Base-by-base conservation (phyloP, 2,113 vertebrate genomes). In the Seriola dumerili region DNA sequence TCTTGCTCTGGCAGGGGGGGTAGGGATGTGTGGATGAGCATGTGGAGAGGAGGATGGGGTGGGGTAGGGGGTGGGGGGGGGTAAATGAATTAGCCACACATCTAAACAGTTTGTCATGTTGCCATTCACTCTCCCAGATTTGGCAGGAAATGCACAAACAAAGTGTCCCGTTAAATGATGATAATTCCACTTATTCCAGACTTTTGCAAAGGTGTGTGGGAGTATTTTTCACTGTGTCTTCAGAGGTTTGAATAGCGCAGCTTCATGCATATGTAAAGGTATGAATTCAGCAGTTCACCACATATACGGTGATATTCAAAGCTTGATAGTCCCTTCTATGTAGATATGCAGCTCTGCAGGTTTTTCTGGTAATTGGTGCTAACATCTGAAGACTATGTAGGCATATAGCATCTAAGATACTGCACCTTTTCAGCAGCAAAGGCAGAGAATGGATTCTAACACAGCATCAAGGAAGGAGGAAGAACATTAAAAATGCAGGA, bases 341-440 rank as follows among this genome's bases (percentile, higher is more conserved):
- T 32, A 77, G 61, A 80, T 81, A 17, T 61, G 50, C 84, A 71
- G 80, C 89, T 62, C 83, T 78, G 84, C 85, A 90, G 83, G 78
- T 71, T 82, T 48, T 81, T 78, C 58, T 82, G n/a, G 77, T 92
- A 92, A 92, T 90, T 91, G 89, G 65, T 76, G 83, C 48, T 68
- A 89, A 91, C 89, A 85, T 91, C 91, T 88, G 64, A 93, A 44
- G 85, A 83, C 62, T 62, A 42, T 80, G 70, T 67, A 64, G 78
- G 69, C 70, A 85, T 38, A 70, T 7, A 65, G 75, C 71, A 36
- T 78, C 63, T 29, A 23, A 81, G 74, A 68, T 65, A 58, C 34
- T 8, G 63, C 67, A 75, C n/a, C 62, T 63, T 64, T 67, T 38
- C 38, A 19, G 78, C 77, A 75, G 85, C 80, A 86, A 83, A 65